Evolutionary conservation across 2,797 vertebrate species (phyloP), one percentile per base, ranked within the genome.

Genomic region (Todus mexicanus): DNA sequence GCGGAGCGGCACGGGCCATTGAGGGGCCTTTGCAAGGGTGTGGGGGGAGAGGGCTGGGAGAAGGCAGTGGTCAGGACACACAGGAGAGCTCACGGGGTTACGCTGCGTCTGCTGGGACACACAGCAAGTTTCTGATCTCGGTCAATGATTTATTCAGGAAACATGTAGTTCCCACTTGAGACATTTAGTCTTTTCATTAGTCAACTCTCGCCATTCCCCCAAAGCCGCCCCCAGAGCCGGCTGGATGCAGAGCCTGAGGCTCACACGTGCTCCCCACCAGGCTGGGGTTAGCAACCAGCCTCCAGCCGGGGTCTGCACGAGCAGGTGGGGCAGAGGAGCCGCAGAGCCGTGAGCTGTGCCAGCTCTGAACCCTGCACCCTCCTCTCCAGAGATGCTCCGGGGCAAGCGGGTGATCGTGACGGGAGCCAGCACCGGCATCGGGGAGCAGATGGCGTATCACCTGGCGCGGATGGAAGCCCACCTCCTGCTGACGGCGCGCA

Each of bases 391-490:
- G 78, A 97, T 97, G 97, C 96, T 98, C 19, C 96, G 90, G 63
- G 97, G 97, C 2, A 98, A 97, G 60, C 94, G 93, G 25, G 97
- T 97, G 77, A 96, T 97, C 33, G 94, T 98, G 91, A 98, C 97
- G 0, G 98, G 98, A 7, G 97, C 97, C 92, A 98, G 98, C 95
- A 96, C 79, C 2, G 97, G 97, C 61, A 98, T 98, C 12, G 97
- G 97, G 89, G 97, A 97, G 95, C 97, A 98, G 89, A 97, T 98
- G 80, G 97, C 97, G 0, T 98, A 97, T 92, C 98, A 98, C 70
- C 95, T 98, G 93, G 96, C 97, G 3, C 92, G 78, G 38, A 98
- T 97, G 97, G 97, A 97, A 42, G 92, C 97, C 16, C 97, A 98
- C 35, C 57, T 98, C 10, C 95, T 97, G 85, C 53, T 98, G 80